A percentile compares a stretch with the other conserved stretches of the same genome.
Evolutionary conservation across 2,113 vertebrate genomes (phyloP).

Genomic region (Clarias macrocephalus): DNA sequence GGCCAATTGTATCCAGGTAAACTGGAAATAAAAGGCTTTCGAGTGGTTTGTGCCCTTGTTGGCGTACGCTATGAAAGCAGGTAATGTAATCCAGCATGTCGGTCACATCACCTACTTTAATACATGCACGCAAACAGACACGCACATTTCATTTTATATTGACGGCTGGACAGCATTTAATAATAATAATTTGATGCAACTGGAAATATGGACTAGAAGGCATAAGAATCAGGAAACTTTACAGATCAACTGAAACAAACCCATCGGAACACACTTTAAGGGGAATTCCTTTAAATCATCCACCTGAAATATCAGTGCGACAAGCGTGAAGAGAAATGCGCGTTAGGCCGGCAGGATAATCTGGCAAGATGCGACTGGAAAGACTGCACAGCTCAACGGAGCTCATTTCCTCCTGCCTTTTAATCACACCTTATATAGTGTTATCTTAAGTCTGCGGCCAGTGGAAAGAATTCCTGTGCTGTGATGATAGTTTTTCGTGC

Average conservation of each 20-base stretch:
- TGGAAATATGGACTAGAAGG: neutral
- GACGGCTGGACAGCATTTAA: no score
- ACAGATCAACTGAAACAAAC: neutral
- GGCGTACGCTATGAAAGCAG: neutral
- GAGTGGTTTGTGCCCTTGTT: neutral
- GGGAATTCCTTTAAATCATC: conserved; percentile 12
- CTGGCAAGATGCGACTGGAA: conserved; percentile 33
- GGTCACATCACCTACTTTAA: neutral
- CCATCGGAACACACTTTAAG: neutral
- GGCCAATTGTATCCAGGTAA: neutral
- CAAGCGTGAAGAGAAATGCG: conserved; percentile 10
- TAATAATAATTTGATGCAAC: neutral
- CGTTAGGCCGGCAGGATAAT: conserved; percentile 16
- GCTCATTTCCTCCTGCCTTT: conserved; percentile 37
- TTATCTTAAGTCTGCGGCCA: conserved; percentile 18
- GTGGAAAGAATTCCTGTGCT: conserved; percentile 51
- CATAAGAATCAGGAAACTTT: conserved; percentile 9
- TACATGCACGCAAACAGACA: neutral
- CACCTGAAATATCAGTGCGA: conserved; percentile 23
- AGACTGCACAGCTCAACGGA: conserved; percentile 12
- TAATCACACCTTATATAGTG: conserved; percentile 53
- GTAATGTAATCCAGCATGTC: neutral
- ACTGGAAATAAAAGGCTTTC: neutral
- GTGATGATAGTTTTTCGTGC: conserved; percentile 48
- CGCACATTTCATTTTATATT: neutral